Conservation (phyloP, 35 echinoderm and acorn worm species). For the Apostichopus japonicus region DNA sequence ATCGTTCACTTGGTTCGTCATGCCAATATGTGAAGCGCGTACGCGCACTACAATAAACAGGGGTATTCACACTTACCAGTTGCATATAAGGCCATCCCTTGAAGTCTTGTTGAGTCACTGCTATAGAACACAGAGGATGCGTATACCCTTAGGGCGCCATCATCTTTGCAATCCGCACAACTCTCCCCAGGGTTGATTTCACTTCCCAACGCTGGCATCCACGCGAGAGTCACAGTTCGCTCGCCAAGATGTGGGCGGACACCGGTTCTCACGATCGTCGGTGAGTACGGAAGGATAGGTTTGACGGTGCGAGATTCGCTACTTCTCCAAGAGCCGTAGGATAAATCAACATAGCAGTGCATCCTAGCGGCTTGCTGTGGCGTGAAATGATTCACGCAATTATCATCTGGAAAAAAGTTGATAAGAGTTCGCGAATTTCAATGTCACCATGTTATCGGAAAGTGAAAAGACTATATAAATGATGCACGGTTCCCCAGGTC, state of each 20-base stretch:
- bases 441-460: too few species aligned
- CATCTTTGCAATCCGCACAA: slow-evolving; percentile 40
- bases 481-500: too few species aligned
- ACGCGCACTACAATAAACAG: too few species aligned
- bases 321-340: slow-evolving; percentile 79
- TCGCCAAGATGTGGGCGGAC: too few species aligned
- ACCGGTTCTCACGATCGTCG: slow-evolving; percentile 37
- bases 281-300: slow-evolving; percentile 34
- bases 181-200: neutral
- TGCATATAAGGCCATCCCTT: slow-evolving; percentile 49
- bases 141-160: slow-evolving; percentile 68
- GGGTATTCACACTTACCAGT: slow-evolving; percentile 47
- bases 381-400: slow-evolving; percentile 85
- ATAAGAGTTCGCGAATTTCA: too few species aligned
- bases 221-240: slow-evolving; percentile 59
- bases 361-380: slow-evolving; percentile 84
- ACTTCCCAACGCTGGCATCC: slow-evolving; percentile 74
- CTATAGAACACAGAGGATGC: slow-evolving; percentile 59
- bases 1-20: too few species aligned
- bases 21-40: too few species aligned
- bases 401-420: slow-evolving; percentile 64
- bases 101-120: neutral
- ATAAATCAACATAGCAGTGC: slow-evolving; percentile 95
- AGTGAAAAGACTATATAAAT: too few species aligned
- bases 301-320: slow-evolving; percentile 14